Percentiles rank a stretch among this genome's conserved stretches.
Evolutionary conservation across 1,140 invertebrate species (phyloP).

Genomic region (Aphelinus atriplicis): DNA sequence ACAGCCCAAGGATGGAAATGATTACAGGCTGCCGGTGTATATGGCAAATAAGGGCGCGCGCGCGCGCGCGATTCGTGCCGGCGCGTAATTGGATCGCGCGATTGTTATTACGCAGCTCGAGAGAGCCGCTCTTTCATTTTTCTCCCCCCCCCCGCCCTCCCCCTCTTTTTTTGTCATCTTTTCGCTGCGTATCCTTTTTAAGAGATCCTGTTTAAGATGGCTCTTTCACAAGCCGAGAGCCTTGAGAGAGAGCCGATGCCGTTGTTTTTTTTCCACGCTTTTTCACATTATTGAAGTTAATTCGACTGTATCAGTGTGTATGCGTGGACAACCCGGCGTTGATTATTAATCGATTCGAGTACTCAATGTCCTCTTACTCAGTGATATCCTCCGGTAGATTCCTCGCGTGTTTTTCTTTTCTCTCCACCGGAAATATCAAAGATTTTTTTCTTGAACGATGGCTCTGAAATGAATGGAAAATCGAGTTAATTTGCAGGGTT

Average conservation of each 20-base stretch:
- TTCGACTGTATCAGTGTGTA: constrained; percentile 20
- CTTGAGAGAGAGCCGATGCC: constrained; percentile 8
- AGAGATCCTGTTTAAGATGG: constrained; percentile 34
- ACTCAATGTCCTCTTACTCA: too few relatives aligned
- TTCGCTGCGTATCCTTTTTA: constrained; percentile 20
- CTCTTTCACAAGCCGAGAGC: constrained; percentile 11
- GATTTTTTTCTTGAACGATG: too few relatives aligned
- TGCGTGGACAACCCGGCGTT: constrained; percentile 3
- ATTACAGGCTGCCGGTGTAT: constrained; percentile 8
- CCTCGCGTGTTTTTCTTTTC: too few relatives aligned
- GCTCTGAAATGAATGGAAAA: too few relatives aligned
- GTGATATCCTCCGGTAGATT: too few relatives aligned
- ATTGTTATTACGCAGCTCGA: constrained; percentile 30
- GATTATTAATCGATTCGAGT: constrained; percentile 9
- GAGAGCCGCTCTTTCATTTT: constrained; percentile 18
- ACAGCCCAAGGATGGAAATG: constrained; percentile 16
- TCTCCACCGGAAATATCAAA: too few relatives aligned
- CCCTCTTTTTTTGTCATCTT: background rate
- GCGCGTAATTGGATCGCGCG: constrained; percentile 4
- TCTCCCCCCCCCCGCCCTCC: background rate
- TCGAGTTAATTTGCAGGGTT: too few relatives aligned
- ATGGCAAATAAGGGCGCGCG: constrained; percentile 35
- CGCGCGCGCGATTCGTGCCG: constrained; percentile 8
- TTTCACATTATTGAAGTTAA: constrained; percentile 20
- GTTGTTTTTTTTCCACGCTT: too few relatives aligned